Base-by-base conservation (phyloP, 2,113 vertebrate species). In the Nannobrachium achirus region DNA sequence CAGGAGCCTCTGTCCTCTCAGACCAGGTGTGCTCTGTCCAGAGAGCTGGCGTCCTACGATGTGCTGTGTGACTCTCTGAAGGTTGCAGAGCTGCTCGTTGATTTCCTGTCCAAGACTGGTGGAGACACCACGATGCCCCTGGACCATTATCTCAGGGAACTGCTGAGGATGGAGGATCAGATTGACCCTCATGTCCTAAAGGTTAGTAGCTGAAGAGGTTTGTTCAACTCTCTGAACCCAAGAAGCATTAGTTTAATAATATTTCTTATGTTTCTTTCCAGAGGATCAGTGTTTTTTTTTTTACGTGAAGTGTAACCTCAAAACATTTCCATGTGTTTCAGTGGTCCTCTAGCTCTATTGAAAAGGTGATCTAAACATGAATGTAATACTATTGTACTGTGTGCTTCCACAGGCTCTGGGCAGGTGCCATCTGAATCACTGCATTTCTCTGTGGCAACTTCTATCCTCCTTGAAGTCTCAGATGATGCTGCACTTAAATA, bases 31-130 rank as follows among this genome's bases (percentile, higher is more conserved):
- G 60, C 76, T 4, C 70, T 97, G 77, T 82, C 87, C 1, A 92
- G 91, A 62, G 91, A 94, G 13, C 85, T 97, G 8, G 91, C 92
- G 66, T 93, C 93, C 1, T 95, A 93, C 76, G 95, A 89, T 0
- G 94, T 96, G 0, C 84, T 93, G 71, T 97, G 95, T 16, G 95
- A 97, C 6, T 94, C 95, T 0, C 79, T 97, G 11, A 89, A 87
- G 0, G 69, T 94, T 8, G 41, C 85, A 9, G 95, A 97, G 58
- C 88, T 95, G 7, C 82, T 89, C 0, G 52, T 96, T 81, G 92
- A 93, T 3, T 97, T 92, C 46, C 88, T 97, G 64, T 93, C 95
- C 78, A 93, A 92, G 60, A 93, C 93, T 0, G 92, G 93, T 0
- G 94, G 91, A 42, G 65, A 91, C 0, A 45, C 91, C 0, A 70